Conservation (phyloP, 2,113 vertebrate species). For the Oreocharis arfaki region DNA sequence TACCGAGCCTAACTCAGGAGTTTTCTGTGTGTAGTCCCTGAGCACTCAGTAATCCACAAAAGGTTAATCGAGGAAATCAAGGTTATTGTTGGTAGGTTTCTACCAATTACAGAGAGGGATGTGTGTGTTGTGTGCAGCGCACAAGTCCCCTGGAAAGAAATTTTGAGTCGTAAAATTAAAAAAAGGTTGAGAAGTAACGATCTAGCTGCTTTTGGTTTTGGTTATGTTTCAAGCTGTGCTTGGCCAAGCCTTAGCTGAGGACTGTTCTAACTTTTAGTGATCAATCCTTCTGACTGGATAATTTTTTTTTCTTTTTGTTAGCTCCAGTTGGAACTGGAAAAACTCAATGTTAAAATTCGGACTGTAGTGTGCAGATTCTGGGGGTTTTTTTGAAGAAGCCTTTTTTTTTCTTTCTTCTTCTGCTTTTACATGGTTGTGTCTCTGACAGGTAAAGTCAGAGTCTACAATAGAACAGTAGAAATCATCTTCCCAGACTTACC, state of each 20-base stretch:
- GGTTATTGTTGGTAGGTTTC: background rate
- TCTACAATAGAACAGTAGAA: background rate
- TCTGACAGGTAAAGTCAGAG: background rate
- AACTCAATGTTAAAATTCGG: background rate
- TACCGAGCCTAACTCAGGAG: background rate
- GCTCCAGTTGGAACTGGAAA: background rate
- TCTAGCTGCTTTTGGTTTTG: background rate
- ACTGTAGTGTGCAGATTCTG: background rate
- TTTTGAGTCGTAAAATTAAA: background rate
- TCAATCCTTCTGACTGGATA: background rate
- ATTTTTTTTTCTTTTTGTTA: background rate
- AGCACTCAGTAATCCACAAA: background rate
- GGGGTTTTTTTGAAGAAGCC: background rate
- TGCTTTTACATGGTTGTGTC: background rate
- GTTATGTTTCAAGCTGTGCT: background rate
- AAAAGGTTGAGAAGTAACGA: background rate
- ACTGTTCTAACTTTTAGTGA: background rate
- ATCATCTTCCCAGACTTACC: background rate
- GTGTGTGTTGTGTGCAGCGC: background rate
- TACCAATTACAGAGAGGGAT: accelerated
- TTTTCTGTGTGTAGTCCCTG: background rate
- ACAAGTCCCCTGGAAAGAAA: background rate
- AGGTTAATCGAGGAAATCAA: background rate
- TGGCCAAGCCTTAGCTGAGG: background rate
- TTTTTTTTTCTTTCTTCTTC: background rate